These are phyloP conservation scores for Typhlichthys subterraneus DNA, from an alignment of 2,797 vertebrate genomes.

Conservation along the genomic window DNA sequence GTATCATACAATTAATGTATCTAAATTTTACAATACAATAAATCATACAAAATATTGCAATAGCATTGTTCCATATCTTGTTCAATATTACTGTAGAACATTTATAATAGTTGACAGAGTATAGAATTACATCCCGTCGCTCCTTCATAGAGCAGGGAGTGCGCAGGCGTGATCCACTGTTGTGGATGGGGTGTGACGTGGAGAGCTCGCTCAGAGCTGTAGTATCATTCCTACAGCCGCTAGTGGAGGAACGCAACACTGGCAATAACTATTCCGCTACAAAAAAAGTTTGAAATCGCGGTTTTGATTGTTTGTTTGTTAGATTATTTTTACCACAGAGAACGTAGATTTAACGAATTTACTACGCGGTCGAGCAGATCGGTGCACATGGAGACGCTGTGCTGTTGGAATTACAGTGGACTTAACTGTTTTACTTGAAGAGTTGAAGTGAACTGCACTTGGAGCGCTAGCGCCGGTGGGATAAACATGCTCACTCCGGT, in stretches of 20 bases:
- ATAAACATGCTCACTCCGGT: conserved; percentile 78
- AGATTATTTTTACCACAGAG: not conserved
- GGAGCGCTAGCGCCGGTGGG: conserved; percentile 16
- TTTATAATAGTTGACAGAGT: too few species aligned
- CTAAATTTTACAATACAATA: too few species aligned
- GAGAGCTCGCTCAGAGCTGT: conserved; percentile 37
- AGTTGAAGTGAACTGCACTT: conserved; percentile 58
- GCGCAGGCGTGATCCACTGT: conserved; percentile 35
- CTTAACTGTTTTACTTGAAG: conserved; percentile 50
- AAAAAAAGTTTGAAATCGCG: not conserved
- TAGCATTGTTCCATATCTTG: too few species aligned
- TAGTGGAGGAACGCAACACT: conserved; percentile 17
- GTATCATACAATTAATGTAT: too few species aligned
- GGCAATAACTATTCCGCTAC: not conserved
- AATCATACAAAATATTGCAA: too few species aligned
- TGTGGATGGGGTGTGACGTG: conserved; percentile 58
- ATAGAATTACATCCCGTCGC: too few species aligned
- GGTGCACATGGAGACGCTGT: conserved; percentile 64
- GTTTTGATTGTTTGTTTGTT: not conserved
- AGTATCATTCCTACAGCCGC: conserved; percentile 16
- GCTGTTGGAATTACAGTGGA: conserved; percentile 64
- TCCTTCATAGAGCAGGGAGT: conserved; percentile 40
- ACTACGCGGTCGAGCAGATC: conserved; percentile 1
- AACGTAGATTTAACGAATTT: not conserved
- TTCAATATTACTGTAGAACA: too few species aligned